Conservation (phyloP, 1,140 invertebrate species). For the Lerema accius region DNA sequence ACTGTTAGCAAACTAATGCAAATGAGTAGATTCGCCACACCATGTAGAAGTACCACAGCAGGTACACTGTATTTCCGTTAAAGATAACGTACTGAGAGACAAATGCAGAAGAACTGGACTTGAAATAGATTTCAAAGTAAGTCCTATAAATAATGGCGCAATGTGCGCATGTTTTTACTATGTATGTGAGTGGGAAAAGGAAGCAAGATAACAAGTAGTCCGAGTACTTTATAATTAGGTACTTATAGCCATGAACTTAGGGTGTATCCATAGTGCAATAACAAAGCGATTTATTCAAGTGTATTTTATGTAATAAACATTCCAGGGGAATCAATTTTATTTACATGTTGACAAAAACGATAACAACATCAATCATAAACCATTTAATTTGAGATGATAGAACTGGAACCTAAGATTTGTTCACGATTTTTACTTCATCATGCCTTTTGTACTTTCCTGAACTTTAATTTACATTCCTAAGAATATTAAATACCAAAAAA, state of each 20-base stretch:
- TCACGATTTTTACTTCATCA: no score
- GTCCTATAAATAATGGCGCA: neutral
- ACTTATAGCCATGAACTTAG: neutral
- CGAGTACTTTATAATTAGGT: neutral
- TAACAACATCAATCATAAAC: no score
- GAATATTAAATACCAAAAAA: no score
- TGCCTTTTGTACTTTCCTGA: no score
- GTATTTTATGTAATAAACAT: no score
- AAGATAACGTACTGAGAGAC: neutral
- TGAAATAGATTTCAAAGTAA: slow-evolving; percentile 3
- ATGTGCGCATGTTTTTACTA: neutral
- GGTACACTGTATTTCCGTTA: neutral
- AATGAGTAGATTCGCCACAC: slow-evolving; percentile 11
- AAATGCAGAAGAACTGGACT: neutral
- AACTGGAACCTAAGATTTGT: no score
- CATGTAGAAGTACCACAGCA: neutral
- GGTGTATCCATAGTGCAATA: no score
- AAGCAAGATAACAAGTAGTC: neutral
- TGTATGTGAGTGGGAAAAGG: neutral
- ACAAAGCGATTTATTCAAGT: no score
- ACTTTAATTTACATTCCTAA: no score
- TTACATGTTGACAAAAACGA: no score
- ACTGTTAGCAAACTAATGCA: slow-evolving; percentile 35
- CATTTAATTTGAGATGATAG: no score
- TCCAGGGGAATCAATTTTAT: no score